Conservation (phyloP, 2,888 invertebrate species). For the Cheilosia grossa region DNA sequence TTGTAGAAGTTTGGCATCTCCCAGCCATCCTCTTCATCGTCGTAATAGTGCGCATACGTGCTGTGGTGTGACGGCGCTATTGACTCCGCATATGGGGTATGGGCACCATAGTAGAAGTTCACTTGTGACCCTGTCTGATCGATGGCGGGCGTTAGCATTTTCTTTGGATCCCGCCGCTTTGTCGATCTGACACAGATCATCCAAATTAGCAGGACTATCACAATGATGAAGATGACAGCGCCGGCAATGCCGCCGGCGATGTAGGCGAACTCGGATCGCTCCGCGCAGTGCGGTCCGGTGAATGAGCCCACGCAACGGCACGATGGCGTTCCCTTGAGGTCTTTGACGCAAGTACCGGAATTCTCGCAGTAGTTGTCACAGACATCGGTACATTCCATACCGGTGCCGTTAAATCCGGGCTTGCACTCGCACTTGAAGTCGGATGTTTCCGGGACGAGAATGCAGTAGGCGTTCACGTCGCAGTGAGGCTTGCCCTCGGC, state of each 20-base stretch:
- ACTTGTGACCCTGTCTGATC: conserved; percentile 97
- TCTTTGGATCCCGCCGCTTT: conserved; percentile 95
- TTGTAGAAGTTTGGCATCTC: conserved; percentile 99
- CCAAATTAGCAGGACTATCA: conserved; percentile 96
- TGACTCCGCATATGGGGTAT: conserved; percentile 96
- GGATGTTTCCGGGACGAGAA: conserved; percentile 91
- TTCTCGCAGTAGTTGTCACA: conserved; percentile 95
- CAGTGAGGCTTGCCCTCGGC: conserved; percentile 92
- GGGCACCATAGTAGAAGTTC: conserved; percentile 97
- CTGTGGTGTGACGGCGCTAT: conserved; percentile 98
- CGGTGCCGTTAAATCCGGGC: conserved; percentile 95
- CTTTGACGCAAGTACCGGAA: conserved; percentile 94
- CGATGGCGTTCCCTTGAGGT: conserved; percentile 91
- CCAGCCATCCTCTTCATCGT: conserved; percentile 98
- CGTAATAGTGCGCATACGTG: conserved; percentile 97
- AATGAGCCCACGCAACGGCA: conserved; percentile 96
- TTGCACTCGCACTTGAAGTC: conserved; percentile 96
- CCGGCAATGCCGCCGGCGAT: conserved; percentile 97
- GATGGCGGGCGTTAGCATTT: conserved; percentile 93
- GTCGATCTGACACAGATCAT: conserved; percentile 98
- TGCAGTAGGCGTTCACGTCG: conserved; percentile 93
- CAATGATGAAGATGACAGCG: conserved; percentile 95
- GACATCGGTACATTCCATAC: conserved; percentile 91
- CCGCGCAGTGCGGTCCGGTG: conserved; percentile 93
- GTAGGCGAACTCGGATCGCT: conserved; percentile 97